Percentiles rank a stretch among this genome's conserved stretches.
Conservation (phyloP, 1,140 invertebrate genomes). For the Bombus affinis region DNA sequence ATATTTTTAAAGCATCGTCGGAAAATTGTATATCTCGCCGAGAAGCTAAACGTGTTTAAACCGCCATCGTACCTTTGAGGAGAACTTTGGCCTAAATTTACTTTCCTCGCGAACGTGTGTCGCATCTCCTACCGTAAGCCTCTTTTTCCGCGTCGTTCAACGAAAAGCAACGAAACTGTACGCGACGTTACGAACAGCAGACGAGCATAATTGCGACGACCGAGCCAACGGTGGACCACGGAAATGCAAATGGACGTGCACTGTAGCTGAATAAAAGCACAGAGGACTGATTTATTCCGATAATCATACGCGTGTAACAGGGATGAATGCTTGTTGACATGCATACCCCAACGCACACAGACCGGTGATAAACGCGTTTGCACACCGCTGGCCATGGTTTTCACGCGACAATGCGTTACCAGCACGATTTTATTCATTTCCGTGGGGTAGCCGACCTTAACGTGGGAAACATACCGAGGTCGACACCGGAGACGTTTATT, state of each 20-base stretch:
- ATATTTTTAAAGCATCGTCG: too few species aligned
- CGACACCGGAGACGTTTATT: not conserved
- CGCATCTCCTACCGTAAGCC: too few species aligned
- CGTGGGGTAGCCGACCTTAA: not conserved
- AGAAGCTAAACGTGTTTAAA: too few species aligned
- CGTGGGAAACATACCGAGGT: constrained; percentile 13
- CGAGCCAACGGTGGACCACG: not conserved
- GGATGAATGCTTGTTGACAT: constrained; percentile 10
- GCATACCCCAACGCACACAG: constrained; percentile 14
- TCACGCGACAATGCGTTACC: constrained; percentile 33
- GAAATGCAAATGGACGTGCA: not conserved
- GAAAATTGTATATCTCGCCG: too few species aligned
- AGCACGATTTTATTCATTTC: constrained; percentile 29
- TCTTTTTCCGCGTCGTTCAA: too few species aligned
- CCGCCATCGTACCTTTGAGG: too few species aligned
- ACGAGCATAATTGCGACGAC: not conserved
- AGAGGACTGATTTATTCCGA: constrained; percentile 12
- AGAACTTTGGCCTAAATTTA: too few species aligned
- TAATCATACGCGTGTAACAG: constrained; percentile 18
- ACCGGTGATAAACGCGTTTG: constrained; percentile 20
- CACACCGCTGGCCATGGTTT: not conserved
- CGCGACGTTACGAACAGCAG: not conserved
- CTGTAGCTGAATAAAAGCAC: constrained; percentile 12
- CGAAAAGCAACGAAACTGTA: too few species aligned
- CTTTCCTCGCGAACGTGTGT: too few species aligned